phyloP scores from a whole-genome alignment of 2,888 invertebrate species.

The Thera obeliscata region DNA sequence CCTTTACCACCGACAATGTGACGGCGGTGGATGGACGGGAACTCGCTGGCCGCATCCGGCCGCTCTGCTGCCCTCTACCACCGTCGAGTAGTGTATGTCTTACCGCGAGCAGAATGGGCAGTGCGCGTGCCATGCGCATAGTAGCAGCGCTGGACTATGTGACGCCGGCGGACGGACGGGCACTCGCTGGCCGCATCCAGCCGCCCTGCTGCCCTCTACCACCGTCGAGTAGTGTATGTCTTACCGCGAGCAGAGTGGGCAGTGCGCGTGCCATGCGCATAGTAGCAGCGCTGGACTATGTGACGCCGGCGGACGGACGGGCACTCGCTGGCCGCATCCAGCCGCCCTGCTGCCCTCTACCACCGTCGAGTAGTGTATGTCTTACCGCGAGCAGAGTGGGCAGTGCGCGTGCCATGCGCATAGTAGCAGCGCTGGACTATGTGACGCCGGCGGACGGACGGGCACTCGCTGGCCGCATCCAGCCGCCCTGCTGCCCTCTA shows the following conservation, averaged over 20 bases:
- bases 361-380: slow-evolving; percentile 59
- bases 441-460: slow-evolving; percentile 83
- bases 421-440: slow-evolving; percentile 87
- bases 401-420: slow-evolving; percentile 90
- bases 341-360: slow-evolving; percentile 76
- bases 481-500: slow-evolving; percentile 76
- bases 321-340: slow-evolving; percentile 80
- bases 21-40: slow-evolving; percentile 83
- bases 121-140: slow-evolving; percentile 91
- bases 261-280: slow-evolving; percentile 91
- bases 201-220: slow-evolving; percentile 77
- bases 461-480: slow-evolving; percentile 80
- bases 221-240: slow-evolving; percentile 63
- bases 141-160: slow-evolving; percentile 86
- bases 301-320: slow-evolving; percentile 83
- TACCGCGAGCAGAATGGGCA: slow-evolving; percentile 91
- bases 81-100: slow-evolving; percentile 67
- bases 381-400: slow-evolving; percentile 91
- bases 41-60: slow-evolving; percentile 80
- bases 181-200: slow-evolving; percentile 79
- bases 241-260: slow-evolving; percentile 91
- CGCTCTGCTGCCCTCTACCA: slow-evolving; percentile 77
- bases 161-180: slow-evolving; percentile 83
- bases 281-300: slow-evolving; percentile 86
- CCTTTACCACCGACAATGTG: slow-evolving; percentile 55